These are phyloP conservation scores for Theonella swinhoei DNA, from an alignment of 37 sponge, comb jelly and placozoan species.

Conservation along the genomic window DNA sequence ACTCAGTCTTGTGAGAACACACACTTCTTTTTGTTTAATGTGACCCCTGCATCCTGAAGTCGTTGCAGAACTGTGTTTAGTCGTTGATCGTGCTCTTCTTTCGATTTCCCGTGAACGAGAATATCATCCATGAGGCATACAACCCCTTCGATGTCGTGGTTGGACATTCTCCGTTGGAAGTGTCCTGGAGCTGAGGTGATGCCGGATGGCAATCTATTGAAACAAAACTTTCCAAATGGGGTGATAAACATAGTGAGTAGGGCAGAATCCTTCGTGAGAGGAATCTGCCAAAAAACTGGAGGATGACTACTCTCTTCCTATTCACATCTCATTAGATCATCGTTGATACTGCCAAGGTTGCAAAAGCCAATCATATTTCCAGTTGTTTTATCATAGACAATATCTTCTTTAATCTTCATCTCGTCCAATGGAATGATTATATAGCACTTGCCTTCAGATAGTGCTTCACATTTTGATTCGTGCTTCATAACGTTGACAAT, in stretches of 20 bases:
- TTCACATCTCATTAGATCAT: constrained; percentile 25
- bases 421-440: constrained; percentile 20
- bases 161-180: not conserved
- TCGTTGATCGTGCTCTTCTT: constrained; percentile 8
- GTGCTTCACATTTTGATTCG: constrained; percentile 7
- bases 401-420: constrained; percentile 45
- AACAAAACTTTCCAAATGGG: too few relatives aligned
- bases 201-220: not conserved
- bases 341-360: constrained; percentile 38
- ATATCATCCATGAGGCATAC: constrained; percentile 18
- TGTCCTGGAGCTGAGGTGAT: not conserved
- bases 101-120: not conserved
- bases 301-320: not conserved
- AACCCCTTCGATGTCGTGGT: not conserved
- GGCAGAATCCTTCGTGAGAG: too few relatives aligned
- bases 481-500: constrained; percentile 13
- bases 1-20: not conserved
- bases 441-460: constrained; percentile 35
- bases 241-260: too few relatives aligned
- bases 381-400: constrained; percentile 44
- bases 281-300: too few relatives aligned
- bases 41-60: not conserved
- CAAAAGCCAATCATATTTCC: constrained; percentile 44
- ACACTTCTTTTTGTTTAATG: constrained; percentile 18
- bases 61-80: constrained; percentile 4